Evolutionary conservation across 53 echinoderm and acorn worm species (phyloP).

Genomic region (Glandiceps talaboti): DNA sequence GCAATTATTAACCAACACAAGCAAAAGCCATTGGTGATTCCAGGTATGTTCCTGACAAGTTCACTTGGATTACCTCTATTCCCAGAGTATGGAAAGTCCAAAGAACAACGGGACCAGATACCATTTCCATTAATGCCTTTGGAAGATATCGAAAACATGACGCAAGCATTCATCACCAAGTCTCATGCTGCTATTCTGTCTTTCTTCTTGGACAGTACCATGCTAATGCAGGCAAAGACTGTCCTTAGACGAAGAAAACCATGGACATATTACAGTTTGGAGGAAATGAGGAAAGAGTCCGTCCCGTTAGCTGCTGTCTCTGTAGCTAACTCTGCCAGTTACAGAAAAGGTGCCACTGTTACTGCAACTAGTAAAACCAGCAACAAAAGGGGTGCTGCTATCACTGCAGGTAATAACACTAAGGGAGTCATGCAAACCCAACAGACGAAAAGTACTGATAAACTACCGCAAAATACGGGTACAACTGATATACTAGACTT

Average conservation of each 20-base stretch:
- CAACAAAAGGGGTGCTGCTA: no score
- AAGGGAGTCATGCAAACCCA: neutral
- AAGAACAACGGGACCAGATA: neutral
- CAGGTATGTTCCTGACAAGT: neutral
- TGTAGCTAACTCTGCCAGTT: no score
- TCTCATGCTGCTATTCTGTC: neutral
- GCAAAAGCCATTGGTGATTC: neutral
- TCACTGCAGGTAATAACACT: neutral
- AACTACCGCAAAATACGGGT: neutral
- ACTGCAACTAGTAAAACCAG: neutral
- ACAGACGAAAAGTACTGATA: neutral
- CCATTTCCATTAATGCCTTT: neutral
- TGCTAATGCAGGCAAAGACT: neutral
- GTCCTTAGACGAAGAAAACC: neutral
- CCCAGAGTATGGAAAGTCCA: neutral
- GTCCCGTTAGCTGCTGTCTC: no score
- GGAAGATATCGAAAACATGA: neutral
- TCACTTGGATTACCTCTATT: neutral
- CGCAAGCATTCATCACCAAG: neutral
- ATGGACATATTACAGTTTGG: neutral
- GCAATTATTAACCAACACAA: neutral
- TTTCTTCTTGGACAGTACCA: neutral
- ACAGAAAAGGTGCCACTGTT: no score
- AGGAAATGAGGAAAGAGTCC: neutral
- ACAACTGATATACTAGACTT: neutral